phyloP scores from a whole-genome alignment of 2,113 vertebrate genomes.

The Melanerpes aurifrons region DNA sequence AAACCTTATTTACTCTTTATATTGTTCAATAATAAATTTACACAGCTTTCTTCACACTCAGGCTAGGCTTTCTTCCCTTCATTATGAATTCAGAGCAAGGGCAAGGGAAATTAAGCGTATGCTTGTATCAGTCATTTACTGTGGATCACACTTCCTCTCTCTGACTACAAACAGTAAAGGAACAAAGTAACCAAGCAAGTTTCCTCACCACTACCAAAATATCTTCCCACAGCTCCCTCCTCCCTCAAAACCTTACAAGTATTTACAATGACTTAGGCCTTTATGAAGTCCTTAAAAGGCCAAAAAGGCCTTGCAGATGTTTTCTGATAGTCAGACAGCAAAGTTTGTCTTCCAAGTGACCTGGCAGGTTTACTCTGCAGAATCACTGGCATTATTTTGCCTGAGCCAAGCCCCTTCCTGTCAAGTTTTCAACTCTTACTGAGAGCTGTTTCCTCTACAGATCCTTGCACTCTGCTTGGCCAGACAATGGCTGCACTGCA shows the following conservation, averaged over 20 bases:
- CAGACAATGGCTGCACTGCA: neutral
- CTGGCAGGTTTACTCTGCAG: neutral
- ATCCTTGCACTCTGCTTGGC: neutral
- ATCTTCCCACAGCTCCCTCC: neutral
- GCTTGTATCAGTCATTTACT: neutral
- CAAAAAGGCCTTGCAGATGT: neutral
- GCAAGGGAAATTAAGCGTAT: neutral
- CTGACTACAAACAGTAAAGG: neutral
- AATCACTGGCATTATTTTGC: neutral
- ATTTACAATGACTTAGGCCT: neutral
- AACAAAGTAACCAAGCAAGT: neutral
- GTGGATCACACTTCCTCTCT: neutral
- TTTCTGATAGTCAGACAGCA: neutral
- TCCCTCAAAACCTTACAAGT: neutral
- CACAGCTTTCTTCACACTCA: neutral
- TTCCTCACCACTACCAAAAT: neutral
- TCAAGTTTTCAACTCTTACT: neutral
- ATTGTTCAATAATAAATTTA: neutral
- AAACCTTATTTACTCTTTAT: neutral
- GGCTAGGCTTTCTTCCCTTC: neutral
- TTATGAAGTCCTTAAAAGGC: neutral
- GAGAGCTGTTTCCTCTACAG: conserved; percentile 5
- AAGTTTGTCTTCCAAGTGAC: neutral
- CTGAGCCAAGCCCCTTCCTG: neutral
- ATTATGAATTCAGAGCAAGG: neutral